phyloP scores from a whole-genome alignment of 2,888 invertebrate species.

The Pheosia tremula region DNA sequence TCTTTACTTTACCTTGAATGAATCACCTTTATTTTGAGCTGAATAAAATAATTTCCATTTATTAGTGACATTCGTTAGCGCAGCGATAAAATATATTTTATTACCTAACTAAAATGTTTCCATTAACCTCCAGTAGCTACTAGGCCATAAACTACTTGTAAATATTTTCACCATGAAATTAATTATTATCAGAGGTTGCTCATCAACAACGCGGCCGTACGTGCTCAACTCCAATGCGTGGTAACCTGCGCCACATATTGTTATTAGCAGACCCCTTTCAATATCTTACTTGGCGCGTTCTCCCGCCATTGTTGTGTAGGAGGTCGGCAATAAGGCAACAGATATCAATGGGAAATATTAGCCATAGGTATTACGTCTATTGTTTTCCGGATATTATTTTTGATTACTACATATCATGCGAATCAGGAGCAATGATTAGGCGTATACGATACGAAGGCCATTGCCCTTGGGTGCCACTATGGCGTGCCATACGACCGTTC shows the following conservation, averaged over 20 bases:
- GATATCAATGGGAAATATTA: slow-evolving; percentile 25
- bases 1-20: too few species aligned
- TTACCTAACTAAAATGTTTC: too few species aligned
- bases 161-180: too few species aligned
- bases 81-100: too few species aligned
- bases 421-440: neutral
- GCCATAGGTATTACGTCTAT: slow-evolving; percentile 19
- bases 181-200: neutral
- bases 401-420: slow-evolving; percentile 8
- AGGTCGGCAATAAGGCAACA: slow-evolving; percentile 31
- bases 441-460: neutral
- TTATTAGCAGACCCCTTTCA: slow-evolving; percentile 9
- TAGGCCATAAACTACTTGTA: too few species aligned
- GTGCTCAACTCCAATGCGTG: slow-evolving; percentile 7
- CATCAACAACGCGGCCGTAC: neutral
- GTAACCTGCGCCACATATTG: slow-evolving; percentile 16
- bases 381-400: slow-evolving; percentile 22
- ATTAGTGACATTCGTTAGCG: too few species aligned
- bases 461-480: neutral
- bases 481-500: neutral
- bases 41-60: too few species aligned
- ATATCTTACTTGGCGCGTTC: slow-evolving; percentile 18
- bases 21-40: too few species aligned
- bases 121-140: too few species aligned
- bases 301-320: slow-evolving; percentile 35